Evolutionary conservation across 1,140 invertebrate species (phyloP), one percentile per base, ranked within the genome.

Genomic region (Galleria mellonella): DNA sequence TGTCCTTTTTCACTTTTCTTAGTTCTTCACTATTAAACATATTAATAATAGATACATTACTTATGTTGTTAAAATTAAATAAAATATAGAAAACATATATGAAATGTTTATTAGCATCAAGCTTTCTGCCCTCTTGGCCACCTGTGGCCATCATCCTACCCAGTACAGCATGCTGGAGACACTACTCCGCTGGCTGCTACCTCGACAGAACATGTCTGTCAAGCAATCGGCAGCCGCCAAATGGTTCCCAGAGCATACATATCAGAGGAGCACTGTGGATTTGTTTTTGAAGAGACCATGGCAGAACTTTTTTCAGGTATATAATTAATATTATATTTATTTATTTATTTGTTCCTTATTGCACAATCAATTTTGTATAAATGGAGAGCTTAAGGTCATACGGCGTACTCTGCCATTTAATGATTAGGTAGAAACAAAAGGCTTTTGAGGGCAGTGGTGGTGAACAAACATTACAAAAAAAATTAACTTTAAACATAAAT

Each of bases 121-220:
- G 17, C 37, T 74, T 27, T 48, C 66, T 6, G 9, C 43, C 2
- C 28, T 64, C 12, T 33, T 78, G 36, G 13, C 51, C 0, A 11
- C 17, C 0, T 67, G 60, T 12, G 72, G 68, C 0, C 64, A 79
- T 50, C 10, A 62, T 3, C 46, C 72, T 0, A 38, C 54, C 4
- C 76, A 81, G 46, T 66, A 58, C 32, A 47, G 43, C 32, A 64
- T 66, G 3, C 42, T 81, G 47, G 76, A 81, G 36, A 59, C 63
- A 0, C 15, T 81, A 0, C 17, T 81, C 0, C 55, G 76, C 1
- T 81, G 76, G 76, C 39, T 81, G 5, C 12, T 72, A 31, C 65
- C 67, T 0, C 59, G 73, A 0, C 51, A 68, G 0, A 51, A 71
- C 5, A 28, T 27, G 0, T 29, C 37, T 1, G 40, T 73, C 0